Base-by-base conservation (phyloP, 2,113 vertebrate genomes). In the Cyphomyrus plagiostoma region DNA sequence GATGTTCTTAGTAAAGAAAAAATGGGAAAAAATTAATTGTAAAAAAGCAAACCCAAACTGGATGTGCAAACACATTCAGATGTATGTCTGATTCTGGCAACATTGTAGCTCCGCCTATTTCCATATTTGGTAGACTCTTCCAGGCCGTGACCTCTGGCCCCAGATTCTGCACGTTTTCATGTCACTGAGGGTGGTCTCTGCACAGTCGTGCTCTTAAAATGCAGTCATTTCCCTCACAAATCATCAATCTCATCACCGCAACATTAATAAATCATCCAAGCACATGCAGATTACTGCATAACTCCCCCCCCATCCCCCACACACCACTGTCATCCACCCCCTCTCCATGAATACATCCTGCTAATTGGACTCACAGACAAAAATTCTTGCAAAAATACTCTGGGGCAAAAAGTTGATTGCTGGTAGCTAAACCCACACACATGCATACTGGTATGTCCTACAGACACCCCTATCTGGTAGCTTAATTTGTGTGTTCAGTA, bases 51-150 rank as follows among this genome's bases (percentile, higher is more conserved):
- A 91, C 90, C 77, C 91, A 91, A 93, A 90, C 89, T 91, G 91
- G 92, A 94, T 90, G 89, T 91, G 89, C 93, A 90, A 91, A 91
- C 93, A 93, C 93, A 94, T 92, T 93, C 93, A 92, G 92, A 93
- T 93, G 90, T 58, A 90, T 48, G 80, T 86, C 92, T 88, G 86
- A 86, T 77, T 90, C 91, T 84, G 87, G 30, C 21, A 52, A 30
- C 10, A 87, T 80, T 13, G 66, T 66, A 89, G 56, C 49, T 91
- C 89, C 17, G 70, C 50, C 62, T 74, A 23, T n/a, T 86, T 89
- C 88, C 56, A 83, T 91, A 91, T 93, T 94, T 92, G 21, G 90
- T 89, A 92, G 80, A 8, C 46, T 53, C n/a, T 80, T 49, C 74
- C 77, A n/a, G 45, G 48, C 50, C 66, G 23, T 42, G 45, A 39